Conservation (phyloP, 2,888 invertebrate genomes). For the Phyllotreta cruciferae region DNA sequence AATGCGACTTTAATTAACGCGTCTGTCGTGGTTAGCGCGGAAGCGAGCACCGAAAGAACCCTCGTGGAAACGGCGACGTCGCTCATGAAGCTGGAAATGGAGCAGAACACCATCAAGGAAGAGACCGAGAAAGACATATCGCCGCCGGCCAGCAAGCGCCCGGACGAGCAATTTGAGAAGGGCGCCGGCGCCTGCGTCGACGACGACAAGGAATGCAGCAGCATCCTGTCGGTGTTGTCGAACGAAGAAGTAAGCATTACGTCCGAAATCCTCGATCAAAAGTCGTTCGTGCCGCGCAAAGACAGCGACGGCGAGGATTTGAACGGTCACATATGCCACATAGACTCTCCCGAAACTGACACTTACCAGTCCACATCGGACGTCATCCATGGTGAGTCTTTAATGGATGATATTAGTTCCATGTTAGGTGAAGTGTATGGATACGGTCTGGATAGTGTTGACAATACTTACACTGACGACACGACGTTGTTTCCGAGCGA, state of each 20-base stretch:
- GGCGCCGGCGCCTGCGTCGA: constrained; percentile 49
- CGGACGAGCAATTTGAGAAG: constrained; percentile 44
- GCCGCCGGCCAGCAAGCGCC: constrained; percentile 31
- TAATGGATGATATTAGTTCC: constrained; percentile 81
- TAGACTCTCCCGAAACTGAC: constrained; percentile 86
- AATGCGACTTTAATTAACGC: constrained; percentile 2
- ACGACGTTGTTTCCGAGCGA: constrained; percentile 71
- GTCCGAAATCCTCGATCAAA: constrained; percentile 69
- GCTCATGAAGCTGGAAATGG: constrained; percentile 51
- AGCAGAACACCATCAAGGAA: constrained; percentile 42
- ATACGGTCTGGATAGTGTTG: constrained; percentile 65
- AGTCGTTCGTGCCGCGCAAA: constrained; percentile 58
- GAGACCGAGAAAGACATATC: constrained; percentile 37
- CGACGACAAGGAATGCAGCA: constrained; percentile 67
- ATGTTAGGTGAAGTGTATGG: constrained; percentile 77
- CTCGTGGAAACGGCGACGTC: constrained; percentile 54
- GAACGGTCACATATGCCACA: constrained; percentile 73
- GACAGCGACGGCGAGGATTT: constrained; percentile 61
- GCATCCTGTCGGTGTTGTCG: constrained; percentile 69
- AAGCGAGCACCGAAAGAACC: constrained; percentile 48
- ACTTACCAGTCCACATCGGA: constrained; percentile 74
- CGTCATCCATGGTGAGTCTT: constrained; percentile 77
- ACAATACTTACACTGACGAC: constrained; percentile 72
- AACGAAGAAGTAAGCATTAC: constrained; percentile 76
- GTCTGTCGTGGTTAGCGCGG: constrained; percentile 50